Evolutionary conservation across 37 sponge, comb jelly and placozoan species (phyloP), one percentile per base, ranked within the genome.

Genomic region (Cladorhizidae sp.): DNA sequence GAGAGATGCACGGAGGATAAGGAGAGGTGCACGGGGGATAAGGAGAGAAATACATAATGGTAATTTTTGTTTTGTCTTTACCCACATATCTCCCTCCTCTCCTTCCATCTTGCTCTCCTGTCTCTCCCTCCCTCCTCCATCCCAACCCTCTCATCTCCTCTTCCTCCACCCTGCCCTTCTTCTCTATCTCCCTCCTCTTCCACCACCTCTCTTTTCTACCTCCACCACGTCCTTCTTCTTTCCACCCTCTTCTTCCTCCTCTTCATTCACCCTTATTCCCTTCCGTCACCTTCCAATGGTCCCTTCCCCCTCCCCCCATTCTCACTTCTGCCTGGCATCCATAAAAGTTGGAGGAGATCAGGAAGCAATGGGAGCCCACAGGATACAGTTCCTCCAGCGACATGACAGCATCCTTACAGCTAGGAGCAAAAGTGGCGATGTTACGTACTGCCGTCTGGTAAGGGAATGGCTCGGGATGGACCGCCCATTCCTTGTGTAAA

Each of bases 251-350:
- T 45, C 49, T 45, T n/a, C n/a, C n/a, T 6, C 61, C 18, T 12
- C 18, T 18, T 59, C 12, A 8, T 17, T 6, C 12, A 6, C 28
- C 61, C 12, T 59, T 18, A 59, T 12, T 59, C 61, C 61, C 15
- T 59, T 12, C 61, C 61, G 12, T 20, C 17, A 12, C 55, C 55
- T 17, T 20, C 55, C 17, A 54, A 12, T 54, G 55, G 55, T 54
- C 17, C 17, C 17, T 54, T 54, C 17, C 17, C 17, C 17, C 17
- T 20, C 77, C n/a, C n/a, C n/a, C 74, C 68, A 62, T 38, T 42
- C 79, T 58, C 33, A 94, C 94, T 79, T 90, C 84, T 32, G 85
- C 94, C 75, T 52, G 76, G 32, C 56, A 67, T 37, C 94, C 94
- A 87, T 94, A 94, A 70, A 84, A 83, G 7, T 81, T 37, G 18